Evolutionary conservation across 1,140 invertebrate species (phyloP), one percentile per base, ranked within the genome.

Genomic region (Patella vulgata): DNA sequence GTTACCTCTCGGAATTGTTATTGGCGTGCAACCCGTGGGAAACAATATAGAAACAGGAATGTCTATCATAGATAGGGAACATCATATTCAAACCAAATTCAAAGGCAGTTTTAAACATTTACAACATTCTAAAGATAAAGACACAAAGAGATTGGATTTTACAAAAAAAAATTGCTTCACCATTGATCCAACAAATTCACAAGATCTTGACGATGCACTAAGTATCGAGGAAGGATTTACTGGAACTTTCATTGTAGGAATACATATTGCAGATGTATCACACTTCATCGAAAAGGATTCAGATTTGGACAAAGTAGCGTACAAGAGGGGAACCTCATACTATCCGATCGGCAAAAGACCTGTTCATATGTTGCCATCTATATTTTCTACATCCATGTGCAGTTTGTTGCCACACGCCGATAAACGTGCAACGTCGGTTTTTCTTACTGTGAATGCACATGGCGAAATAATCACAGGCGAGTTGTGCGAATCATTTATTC

Each of bases 191-290:
- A 93, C 93, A 1, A 94, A 94, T 3, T 97, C 96, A 81, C 97
- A 95, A 6, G 96, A 99, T 82, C 97, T 99, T 60, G 96, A 98
- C 82, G 96, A 99, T 85, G 97, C 97, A 0, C 84, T 99, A 1
- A 97, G 98, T 84, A 70, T 83, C 27, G 69, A 75, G 39, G 64
- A 75, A 50, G 28, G 62, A 3, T 42, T 48, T n/a, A 70, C 79
- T 54, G 74, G 68, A n/a, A 54, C 58, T 28, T 80, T 74, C 48
- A 23, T 59, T 42, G 64, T 82, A 11, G 78, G 79, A 27, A 65
- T 83, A 14, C 82, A 83, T 66, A 73, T 83, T 56, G 63, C 81
- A 27, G 83, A 85, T 68, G 79, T 85, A 21, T 70, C 63, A 6
- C 60, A 75, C 51, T 83, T 75, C 71, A 72, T 85, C 0, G 60